Evolutionary conservation across 2,113 vertebrate species (phyloP).

Genomic region (Tetrax tetrax): DNA sequence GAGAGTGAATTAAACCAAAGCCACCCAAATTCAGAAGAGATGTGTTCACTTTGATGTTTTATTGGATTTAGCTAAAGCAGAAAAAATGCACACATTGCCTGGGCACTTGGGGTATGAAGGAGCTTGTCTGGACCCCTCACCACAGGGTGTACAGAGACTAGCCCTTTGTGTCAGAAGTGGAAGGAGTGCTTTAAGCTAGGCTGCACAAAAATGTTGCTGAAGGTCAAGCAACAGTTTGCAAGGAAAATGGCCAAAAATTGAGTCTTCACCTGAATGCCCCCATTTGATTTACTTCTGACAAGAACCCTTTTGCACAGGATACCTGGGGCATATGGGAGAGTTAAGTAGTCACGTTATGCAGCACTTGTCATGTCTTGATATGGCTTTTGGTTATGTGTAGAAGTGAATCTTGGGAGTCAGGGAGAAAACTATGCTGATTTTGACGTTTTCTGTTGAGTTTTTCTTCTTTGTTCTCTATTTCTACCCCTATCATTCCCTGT

Average conservation of each 20-base stretch:
- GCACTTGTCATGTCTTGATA: not conserved
- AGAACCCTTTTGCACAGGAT: not conserved
- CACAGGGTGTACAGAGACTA: not conserved
- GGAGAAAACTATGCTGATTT: not conserved
- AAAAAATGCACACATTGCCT: not conserved
- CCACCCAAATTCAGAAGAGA: not conserved
- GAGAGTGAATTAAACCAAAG: not conserved
- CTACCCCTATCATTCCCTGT: not conserved
- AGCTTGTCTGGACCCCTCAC: not conserved
- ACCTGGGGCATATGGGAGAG: not conserved
- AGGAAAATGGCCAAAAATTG: not conserved
- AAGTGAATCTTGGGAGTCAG: not conserved
- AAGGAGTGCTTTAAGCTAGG: not conserved
- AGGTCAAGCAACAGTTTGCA: not conserved
- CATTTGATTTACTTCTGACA: not conserved
- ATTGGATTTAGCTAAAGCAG: not conserved
- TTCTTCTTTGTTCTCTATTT: not conserved
- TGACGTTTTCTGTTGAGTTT: not conserved
- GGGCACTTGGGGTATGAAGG: not conserved
- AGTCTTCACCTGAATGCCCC: not conserved
- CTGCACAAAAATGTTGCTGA: not conserved
- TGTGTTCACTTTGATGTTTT: fast-evolving
- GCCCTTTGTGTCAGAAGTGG: not conserved
- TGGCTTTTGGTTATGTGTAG: not conserved
- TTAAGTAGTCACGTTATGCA: not conserved